phyloP scores from a whole-genome alignment of 2,888 invertebrate genomes.

The Pyrgus malvae region DNA sequence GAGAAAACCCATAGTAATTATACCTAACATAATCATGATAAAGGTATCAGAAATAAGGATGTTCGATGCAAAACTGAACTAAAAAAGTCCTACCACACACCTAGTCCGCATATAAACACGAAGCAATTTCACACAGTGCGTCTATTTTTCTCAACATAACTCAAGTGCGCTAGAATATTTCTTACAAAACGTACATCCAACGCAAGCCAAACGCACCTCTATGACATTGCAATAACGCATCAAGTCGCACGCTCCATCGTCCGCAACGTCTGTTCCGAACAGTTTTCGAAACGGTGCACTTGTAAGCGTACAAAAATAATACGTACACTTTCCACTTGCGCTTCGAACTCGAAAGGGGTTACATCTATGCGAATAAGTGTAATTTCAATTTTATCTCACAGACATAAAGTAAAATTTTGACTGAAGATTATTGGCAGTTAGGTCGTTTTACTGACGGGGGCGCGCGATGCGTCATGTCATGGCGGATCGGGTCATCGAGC shows the following conservation, averaged over 20 bases:
- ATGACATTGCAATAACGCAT: slow-evolving; percentile 4
- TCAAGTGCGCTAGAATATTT: slow-evolving; percentile 28
- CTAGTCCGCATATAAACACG: not conserved
- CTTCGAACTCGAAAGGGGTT: slow-evolving; percentile 28
- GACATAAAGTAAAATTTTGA: not conserved
- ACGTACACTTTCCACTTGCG: slow-evolving; percentile 64
- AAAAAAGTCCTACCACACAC: slow-evolving; percentile 1
- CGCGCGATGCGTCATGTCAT: slow-evolving; percentile 64
- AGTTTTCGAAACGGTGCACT: slow-evolving; percentile 69
- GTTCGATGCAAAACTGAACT: too few relatives aligned
- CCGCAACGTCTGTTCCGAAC: slow-evolving; percentile 49
- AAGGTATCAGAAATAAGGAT: too few relatives aligned
- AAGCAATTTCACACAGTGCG: slow-evolving; percentile 24
- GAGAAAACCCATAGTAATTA: too few relatives aligned
- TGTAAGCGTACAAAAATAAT: slow-evolving; percentile 67
- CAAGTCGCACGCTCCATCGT: slow-evolving; percentile 18
- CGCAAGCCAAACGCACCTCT: slow-evolving; percentile 11
- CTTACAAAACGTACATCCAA: slow-evolving; percentile 14
- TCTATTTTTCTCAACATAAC: slow-evolving; percentile 29
- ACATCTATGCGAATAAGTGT: slow-evolving; percentile 8
- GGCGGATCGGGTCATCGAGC: slow-evolving; percentile 73
- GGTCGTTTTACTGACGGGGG: slow-evolving; percentile 43
- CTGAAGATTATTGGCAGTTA: slow-evolving; percentile 36
- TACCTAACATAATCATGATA: too few relatives aligned
- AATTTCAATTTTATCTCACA: slow-evolving; percentile 37